Conservation (phyloP, 2,797 vertebrate species). For the Momotus momota region DNA sequence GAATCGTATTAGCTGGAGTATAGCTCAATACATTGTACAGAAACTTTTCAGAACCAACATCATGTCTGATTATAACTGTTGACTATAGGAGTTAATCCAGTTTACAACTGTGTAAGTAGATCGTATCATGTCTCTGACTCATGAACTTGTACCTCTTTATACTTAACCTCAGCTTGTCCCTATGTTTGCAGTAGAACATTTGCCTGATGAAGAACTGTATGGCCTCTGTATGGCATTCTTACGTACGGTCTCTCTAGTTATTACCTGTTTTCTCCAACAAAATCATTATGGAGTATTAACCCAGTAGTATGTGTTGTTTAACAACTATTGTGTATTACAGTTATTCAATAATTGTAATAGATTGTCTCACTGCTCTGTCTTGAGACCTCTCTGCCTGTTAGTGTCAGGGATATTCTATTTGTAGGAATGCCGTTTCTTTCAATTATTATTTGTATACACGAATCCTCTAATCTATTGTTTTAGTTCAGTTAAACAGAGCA, state of each 20-base stretch:
- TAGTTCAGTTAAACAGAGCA: slow-evolving; percentile 24
- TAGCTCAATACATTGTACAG: not conserved
- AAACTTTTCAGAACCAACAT: not conserved
- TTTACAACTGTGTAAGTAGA: not conserved
- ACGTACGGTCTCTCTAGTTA: not conserved
- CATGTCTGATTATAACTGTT: not conserved
- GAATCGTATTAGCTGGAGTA: not conserved
- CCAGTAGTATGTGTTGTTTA: not conserved
- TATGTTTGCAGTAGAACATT: not conserved
- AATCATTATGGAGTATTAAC: not conserved
- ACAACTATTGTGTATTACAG: not conserved
- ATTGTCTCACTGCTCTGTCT: not conserved
- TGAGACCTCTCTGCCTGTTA: not conserved
- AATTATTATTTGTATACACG: not conserved
- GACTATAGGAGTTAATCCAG: not conserved
- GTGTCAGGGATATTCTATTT: not conserved
- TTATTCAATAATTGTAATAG: not conserved
- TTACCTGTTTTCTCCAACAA: not conserved
- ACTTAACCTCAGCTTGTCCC: not conserved
- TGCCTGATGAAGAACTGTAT: not conserved
- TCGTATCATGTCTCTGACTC: not conserved
- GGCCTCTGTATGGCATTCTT: not conserved
- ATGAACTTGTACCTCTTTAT: not conserved
- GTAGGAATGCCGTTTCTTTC: not conserved
- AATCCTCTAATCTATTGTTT: slow-evolving; percentile 25